Evolutionary conservation across 1,140 invertebrate genomes (phyloP), one percentile per base, ranked within the genome.

Genomic region (Aleiodes sp.): DNA sequence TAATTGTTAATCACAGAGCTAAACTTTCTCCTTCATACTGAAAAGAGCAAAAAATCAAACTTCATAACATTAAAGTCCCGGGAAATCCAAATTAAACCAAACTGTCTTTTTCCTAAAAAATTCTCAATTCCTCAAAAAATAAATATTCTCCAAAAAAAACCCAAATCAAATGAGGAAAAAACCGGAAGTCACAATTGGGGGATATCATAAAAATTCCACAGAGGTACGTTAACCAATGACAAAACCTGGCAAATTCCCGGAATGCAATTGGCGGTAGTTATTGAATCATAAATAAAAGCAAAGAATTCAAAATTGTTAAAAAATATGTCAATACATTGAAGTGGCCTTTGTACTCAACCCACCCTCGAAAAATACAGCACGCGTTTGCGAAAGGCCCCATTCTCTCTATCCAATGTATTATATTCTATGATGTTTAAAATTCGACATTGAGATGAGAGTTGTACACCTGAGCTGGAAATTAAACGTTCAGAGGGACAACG

Each of bases 391-490:
- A n/a, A n/a, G n/a, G n/a, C 39, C 39, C 39, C 46, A 10, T 52
- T 24, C 16, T 21, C 41, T 19, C 41, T 8, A 24, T 8, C 21
- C 3, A 26, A 52, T 24, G 46, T 52, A n/a, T n/a, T n/a, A n/a
- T n/a, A n/a, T n/a, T n/a, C n/a, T n/a, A n/a, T n/a, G n/a, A n/a
- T n/a, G n/a, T n/a, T n/a, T n/a, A 26, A 52, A 52, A 52, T 52
- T 16, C 21, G 46, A 52, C n/a, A 46, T 46, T 46, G 41, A 46
- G 46, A 52, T 16, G 46, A 12, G 46, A 52, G 46, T 24, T 0
- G 21, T 75, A 75, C 80, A 84, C 82, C 82, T 84, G 82, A 81
- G 77, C 74, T 77, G 72, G n/a, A 82, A 81, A 82, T 83, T 80
- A 81, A 84, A 81, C 75, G 77, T 80, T 82, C 76, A 68, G 74